phyloP scores from a whole-genome alignment of 1,140 invertebrate species.

The Procambarus clarkii region DNA sequence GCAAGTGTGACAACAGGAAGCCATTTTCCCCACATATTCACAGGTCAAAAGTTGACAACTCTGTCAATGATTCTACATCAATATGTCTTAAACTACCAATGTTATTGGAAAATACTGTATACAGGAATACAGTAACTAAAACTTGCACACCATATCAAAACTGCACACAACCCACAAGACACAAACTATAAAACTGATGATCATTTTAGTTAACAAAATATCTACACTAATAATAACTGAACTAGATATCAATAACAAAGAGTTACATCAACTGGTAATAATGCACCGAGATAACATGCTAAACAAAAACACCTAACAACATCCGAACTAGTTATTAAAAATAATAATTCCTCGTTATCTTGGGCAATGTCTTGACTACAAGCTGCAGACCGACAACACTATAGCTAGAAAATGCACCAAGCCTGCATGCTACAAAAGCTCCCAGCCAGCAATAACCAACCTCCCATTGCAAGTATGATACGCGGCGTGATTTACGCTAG shows the following conservation, averaged over 20 bases:
- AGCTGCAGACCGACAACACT: not conserved
- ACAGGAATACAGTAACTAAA: too few species aligned
- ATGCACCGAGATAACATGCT: not conserved
- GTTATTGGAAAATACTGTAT: too few species aligned
- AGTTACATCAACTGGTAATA: not conserved
- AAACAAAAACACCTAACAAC: not conserved
- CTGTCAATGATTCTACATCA: not conserved
- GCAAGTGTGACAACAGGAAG: not conserved
- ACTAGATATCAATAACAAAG: not conserved
- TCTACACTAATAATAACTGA: too few species aligned
- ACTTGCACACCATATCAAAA: too few species aligned
- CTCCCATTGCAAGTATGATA: slow-evolving; percentile 20
- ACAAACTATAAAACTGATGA: too few species aligned
- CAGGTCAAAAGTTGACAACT: not conserved
- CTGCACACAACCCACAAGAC: too few species aligned
- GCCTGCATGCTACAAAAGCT: slow-evolving; percentile 22
- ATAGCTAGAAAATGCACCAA: not conserved
- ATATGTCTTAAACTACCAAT: too few species aligned
- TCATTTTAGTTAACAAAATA: too few species aligned
- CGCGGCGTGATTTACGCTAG: slow-evolving; percentile 36
- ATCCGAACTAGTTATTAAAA: not conserved
- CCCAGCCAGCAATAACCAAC: slow-evolving; percentile 14
- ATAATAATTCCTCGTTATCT: not conserved
- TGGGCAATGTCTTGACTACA: not conserved
- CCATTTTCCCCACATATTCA: not conserved